phyloP scores from a whole-genome alignment of 1,140 invertebrate species.

The Drosophila auraria region DNA sequence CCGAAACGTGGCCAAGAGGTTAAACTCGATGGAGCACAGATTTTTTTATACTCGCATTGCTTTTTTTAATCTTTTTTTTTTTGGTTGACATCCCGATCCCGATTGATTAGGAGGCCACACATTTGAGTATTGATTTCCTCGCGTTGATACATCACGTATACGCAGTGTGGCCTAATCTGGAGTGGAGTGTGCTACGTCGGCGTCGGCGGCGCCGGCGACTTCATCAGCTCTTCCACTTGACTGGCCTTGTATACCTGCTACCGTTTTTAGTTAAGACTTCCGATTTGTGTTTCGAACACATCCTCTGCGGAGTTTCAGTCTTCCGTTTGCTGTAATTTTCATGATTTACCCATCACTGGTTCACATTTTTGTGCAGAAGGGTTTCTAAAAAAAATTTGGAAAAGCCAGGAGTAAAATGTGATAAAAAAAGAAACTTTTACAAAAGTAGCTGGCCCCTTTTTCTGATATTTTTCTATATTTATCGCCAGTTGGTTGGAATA shows the following conservation, averaged over 20 bases:
- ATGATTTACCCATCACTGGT: slow-evolving; percentile 51
- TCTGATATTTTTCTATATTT: neutral
- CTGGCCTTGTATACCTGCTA: slow-evolving; percentile 57
- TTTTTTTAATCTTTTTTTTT: slow-evolving; percentile 23
- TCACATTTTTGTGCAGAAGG: neutral
- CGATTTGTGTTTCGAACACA: slow-evolving; percentile 54
- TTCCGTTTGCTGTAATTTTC: slow-evolving; percentile 69
- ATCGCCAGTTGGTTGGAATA: neutral
- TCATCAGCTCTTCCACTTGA: slow-evolving; percentile 57
- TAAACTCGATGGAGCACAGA: slow-evolving; percentile 21
- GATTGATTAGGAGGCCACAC: slow-evolving; percentile 46
- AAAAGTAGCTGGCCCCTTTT: neutral
- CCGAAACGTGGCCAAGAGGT: slow-evolving; percentile 62
- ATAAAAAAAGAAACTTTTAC: fast-evolving
- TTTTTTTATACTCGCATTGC: slow-evolving; percentile 21
- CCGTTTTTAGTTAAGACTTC: slow-evolving; percentile 73
- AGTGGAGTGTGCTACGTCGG: slow-evolving; percentile 23
- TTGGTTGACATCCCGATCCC: slow-evolving; percentile 37
- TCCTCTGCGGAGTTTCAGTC: slow-evolving; percentile 54
- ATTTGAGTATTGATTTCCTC: slow-evolving; percentile 74
- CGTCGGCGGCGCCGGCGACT: slow-evolving; percentile 10
- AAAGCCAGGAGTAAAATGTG: neutral
- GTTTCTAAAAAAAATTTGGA: neutral
- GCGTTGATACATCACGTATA: slow-evolving; percentile 70
- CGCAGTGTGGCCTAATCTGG: slow-evolving; percentile 26